Evolutionary conservation across 2,888 invertebrate species (phyloP).

Genomic region (Callyntrura guangdongensis): DNA sequence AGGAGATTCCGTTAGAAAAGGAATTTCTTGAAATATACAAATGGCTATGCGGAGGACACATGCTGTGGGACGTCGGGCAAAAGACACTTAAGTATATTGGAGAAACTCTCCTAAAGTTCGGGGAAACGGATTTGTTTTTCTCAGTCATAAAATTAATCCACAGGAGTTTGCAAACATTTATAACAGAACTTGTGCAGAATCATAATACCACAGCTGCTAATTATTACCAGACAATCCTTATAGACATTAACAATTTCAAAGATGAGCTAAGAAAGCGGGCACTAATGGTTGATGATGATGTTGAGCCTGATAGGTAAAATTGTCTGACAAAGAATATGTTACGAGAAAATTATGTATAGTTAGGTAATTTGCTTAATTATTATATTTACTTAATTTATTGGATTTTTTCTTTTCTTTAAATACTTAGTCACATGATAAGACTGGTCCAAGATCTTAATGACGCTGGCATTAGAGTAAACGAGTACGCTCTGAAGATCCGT

Average conservation of each 20-base stretch:
- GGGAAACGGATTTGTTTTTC: constrained; percentile 75
- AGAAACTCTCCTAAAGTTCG: constrained; percentile 75
- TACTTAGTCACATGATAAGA: constrained; percentile 71
- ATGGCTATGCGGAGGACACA: constrained; percentile 65
- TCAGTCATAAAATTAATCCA: constrained; percentile 57
- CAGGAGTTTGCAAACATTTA: constrained; percentile 5
- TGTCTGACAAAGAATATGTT: not conserved
- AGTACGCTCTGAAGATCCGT: constrained; percentile 81
- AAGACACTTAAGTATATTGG: constrained; percentile 61
- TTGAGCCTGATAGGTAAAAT: constrained; percentile 38
- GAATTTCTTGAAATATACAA: constrained; percentile 80
- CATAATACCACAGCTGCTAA: not conserved
- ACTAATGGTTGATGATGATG: not conserved
- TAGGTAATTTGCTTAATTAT: no score
- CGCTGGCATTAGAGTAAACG: constrained; percentile 79
- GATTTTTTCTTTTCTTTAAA: no score
- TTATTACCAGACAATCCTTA: not conserved
- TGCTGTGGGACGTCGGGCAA: constrained; percentile 16
- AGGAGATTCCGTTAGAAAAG: constrained; percentile 82
- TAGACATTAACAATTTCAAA: not conserved
- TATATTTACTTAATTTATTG: constrained; percentile 32
- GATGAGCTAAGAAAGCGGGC: constrained; percentile 27
- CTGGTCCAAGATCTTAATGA: constrained; percentile 75
- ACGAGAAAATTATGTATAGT: no score
- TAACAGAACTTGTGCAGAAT: not conserved